Evolutionary conservation across 1,140 invertebrate species (phyloP), one percentile per base, ranked within the genome.

Genomic region (Bilobella aurantiaca): DNA sequence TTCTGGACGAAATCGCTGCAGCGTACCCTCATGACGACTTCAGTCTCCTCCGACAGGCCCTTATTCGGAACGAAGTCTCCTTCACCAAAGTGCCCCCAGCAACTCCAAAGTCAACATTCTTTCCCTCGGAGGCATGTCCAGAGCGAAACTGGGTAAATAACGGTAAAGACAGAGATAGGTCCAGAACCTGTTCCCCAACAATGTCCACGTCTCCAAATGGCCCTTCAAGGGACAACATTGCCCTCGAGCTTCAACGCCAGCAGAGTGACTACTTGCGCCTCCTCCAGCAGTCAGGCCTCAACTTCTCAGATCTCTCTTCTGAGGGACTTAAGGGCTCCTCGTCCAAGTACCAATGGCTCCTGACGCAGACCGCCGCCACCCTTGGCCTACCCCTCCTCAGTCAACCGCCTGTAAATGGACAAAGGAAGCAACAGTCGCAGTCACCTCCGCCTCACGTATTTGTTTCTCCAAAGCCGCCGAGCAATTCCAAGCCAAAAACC

Each of bases 221-320:
- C 56, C 5, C 37, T 12, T 29, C 62, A 47, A 30, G 29, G 42
- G 14, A 2, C 30, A 67, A 32, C 67, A n/a, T 69, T 42, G 68
- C 70, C 0, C 53, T 69, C 21, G 62, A 72, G 53, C 28, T 73
- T 2, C 42, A 68, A n/a, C 56, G 58, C 25, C 66, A 73, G 30
- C 71, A 73, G 49, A 69, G 68, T 32, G 71, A 73, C 27, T 69
- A 69, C 32, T 14, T 73, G 5, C 58, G 69, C 58, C 37, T 72
- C 0, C 53, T 72, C 3, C 70, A 71, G 30, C 67, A 72, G 49
- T 72, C 67, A 8, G 70, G 70, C 16, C 18, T 66, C 3, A 65
- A 62, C 49, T 47, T 63, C 59, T 3, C 12, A 14, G 32, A 62
- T 23, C 8, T 62, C 30, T 5, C 3, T 42, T 27, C 30, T 8